Evolutionary conservation across 2,797 vertebrate genomes (phyloP).

Genomic region (Channallabes apus): DNA sequence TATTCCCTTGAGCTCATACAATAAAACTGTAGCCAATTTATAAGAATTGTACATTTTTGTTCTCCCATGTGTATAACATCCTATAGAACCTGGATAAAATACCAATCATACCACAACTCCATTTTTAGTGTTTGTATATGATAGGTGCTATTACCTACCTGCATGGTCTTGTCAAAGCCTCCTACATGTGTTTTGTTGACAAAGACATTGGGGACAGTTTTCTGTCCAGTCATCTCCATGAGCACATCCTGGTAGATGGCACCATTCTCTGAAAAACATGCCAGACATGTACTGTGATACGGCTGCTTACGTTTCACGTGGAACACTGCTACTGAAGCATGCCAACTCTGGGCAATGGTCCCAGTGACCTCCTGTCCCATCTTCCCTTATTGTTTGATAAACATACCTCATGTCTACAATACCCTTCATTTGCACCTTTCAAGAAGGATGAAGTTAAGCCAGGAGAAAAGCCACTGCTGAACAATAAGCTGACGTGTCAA

Average conservation of each 20-base stretch:
- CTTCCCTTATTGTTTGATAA: background rate
- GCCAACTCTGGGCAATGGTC: constrained; percentile 16
- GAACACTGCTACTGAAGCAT: background rate
- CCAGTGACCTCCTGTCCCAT: background rate
- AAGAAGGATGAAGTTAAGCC: background rate
- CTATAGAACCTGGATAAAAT: background rate
- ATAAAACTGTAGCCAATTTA: background rate
- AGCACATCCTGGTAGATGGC: constrained; percentile 84
- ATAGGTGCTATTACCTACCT: constrained; percentile 76
- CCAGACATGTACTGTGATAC: constrained; percentile 8
- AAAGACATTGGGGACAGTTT: constrained; percentile 91
- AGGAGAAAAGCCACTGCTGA: background rate
- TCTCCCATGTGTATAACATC: background rate
- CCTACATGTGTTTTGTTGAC: constrained; percentile 92
- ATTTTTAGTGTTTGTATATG: background rate
- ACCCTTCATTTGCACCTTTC: background rate
- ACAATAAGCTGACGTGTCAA: background rate
- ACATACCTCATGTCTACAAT: background rate
- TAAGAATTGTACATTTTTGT: background rate
- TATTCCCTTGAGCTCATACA: background rate
- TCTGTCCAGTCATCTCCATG: constrained; percentile 88
- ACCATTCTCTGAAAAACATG: constrained; percentile 77
- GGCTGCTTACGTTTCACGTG: constrained; percentile 20
- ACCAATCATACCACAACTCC: background rate
- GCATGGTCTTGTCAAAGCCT: constrained; percentile 85